Evolutionary conservation across 2,797 vertebrate species (phyloP).

Genomic region (Erethizon dorsatum): DNA sequence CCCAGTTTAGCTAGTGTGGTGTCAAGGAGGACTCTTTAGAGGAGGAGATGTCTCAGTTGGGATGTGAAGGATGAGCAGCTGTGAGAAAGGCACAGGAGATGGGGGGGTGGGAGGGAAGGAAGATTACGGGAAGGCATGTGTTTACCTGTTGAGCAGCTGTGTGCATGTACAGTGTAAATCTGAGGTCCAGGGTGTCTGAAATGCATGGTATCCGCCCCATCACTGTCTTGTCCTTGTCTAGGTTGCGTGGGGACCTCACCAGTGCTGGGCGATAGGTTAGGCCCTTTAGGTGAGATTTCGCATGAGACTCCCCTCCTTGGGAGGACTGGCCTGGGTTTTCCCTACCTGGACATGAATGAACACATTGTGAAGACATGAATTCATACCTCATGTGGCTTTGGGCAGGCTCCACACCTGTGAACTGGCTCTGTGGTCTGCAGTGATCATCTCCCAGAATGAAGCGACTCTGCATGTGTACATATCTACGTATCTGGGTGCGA

Average conservation of each 20-base stretch:
- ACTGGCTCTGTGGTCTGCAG: background rate
- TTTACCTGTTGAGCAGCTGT: background rate
- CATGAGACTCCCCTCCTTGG: background rate
- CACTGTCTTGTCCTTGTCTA: background rate
- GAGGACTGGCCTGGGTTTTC: background rate
- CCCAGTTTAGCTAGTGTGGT: background rate
- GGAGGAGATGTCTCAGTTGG: background rate
- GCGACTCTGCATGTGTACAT: background rate
- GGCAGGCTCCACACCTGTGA: background rate
- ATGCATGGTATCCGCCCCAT: background rate
- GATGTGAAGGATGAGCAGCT: background rate
- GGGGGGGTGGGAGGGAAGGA: background rate
- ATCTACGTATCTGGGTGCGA: background rate
- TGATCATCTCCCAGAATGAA: background rate
- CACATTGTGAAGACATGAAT: background rate
- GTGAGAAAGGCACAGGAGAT: background rate
- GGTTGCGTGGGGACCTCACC: background rate
- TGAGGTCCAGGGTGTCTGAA: background rate
- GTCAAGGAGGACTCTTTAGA: constrained; percentile 40
- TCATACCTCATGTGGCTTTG: background rate
- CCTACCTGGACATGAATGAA: background rate
- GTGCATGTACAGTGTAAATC: no score
- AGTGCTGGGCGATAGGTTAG: background rate
- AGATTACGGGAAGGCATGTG: background rate
- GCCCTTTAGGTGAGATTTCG: constrained; percentile 1